Percentiles rank a stretch among this genome's conserved stretches.
These are phyloP conservation scores for Forbesichthys agassizii DNA, from an alignment of 2,113 vertebrate genomes.

Conservation along the genomic window DNA sequence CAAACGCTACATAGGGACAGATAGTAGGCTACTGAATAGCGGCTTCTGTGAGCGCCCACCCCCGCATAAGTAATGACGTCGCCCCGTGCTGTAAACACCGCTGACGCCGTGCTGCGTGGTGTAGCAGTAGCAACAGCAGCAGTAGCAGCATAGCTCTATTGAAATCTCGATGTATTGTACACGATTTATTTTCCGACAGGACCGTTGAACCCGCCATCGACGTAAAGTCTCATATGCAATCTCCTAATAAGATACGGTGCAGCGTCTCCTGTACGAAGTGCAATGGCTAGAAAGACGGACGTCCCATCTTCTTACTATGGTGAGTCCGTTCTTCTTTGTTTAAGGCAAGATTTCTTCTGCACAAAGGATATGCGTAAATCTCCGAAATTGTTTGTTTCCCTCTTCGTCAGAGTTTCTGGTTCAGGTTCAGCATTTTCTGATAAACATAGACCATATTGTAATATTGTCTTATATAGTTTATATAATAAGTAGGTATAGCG, in stretches of 20 bases:
- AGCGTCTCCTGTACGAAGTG: constrained; percentile 56
- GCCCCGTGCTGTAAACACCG: constrained; percentile 73
- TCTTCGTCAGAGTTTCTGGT: neutral
- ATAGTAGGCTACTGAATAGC: too few species aligned
- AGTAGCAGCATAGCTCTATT: constrained; percentile 15
- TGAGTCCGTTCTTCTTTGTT: constrained; percentile 67
- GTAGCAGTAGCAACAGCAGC: constrained; percentile 58
- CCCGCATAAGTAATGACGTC: constrained; percentile 72
- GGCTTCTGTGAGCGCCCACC: constrained; percentile 45
- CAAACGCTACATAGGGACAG: too few species aligned
- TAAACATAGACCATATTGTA: constrained; percentile 15
- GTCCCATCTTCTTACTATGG: constrained; percentile 71
- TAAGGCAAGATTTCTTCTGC: constrained; percentile 37
- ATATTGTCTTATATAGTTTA: neutral
- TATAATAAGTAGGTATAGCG: too few species aligned
- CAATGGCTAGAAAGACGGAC: constrained; percentile 77
- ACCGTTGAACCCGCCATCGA: constrained; percentile 41
- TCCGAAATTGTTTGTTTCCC: neutral
- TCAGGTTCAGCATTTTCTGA: constrained; percentile 23
- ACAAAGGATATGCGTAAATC: constrained; percentile 9
- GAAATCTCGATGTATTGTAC: constrained; percentile 14
- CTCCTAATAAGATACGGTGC: constrained; percentile 60
- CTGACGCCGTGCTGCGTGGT: constrained; percentile 74
- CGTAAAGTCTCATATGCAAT: constrained; percentile 71
- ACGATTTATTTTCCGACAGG: constrained; percentile 46